A percentile compares a stretch with the other conserved stretches of the same genome.
Conservation (phyloP, 2,888 invertebrate genomes). For the Drosophila siamana region DNA sequence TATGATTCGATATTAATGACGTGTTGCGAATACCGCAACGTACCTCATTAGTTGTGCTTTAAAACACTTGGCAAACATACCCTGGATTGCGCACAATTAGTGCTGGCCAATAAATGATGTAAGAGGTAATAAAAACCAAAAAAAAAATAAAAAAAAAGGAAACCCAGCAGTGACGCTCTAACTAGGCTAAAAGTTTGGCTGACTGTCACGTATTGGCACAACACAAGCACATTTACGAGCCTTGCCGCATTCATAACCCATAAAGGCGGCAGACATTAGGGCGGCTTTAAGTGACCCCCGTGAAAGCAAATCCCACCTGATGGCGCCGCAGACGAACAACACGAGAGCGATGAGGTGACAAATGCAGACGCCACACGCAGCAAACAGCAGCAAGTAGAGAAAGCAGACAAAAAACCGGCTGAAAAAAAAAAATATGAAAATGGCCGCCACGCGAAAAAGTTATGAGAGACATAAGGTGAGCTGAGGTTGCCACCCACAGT, state of each 20-base stretch:
- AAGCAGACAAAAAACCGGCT: conserved; percentile 26
- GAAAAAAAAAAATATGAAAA: conserved; percentile 44
- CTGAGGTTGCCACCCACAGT: background rate
- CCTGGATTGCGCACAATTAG: conserved; percentile 34
- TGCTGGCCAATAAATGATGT: conserved; percentile 61
- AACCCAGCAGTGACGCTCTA: conserved; percentile 10
- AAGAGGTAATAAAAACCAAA: conserved; percentile 59
- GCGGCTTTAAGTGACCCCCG: conserved; percentile 45
- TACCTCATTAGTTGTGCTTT: conserved; percentile 2
- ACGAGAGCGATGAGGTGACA: conserved; percentile 20
- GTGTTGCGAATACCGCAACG: conserved; percentile 24
- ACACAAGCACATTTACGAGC: conserved; percentile 4
- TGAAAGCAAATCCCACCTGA: conserved; percentile 25
- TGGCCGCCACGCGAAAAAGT: conserved; percentile 57
- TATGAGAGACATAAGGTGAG: conserved; percentile 21
- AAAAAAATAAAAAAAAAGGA: too few relatives aligned
- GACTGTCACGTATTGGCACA: background rate
- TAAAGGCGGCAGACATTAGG: conserved; percentile 70
- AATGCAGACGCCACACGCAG: conserved; percentile 29
- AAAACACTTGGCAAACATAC: background rate
- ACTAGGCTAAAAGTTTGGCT: conserved; percentile 5
- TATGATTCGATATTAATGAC: conserved; percentile 56
- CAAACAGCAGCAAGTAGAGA: background rate
- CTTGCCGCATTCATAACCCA: conserved; percentile 47
- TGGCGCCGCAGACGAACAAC: conserved; percentile 8